Evolutionary conservation across 1,140 invertebrate species (phyloP), one percentile per base, ranked within the genome.

Genomic region (Lycorma delicatula): DNA sequence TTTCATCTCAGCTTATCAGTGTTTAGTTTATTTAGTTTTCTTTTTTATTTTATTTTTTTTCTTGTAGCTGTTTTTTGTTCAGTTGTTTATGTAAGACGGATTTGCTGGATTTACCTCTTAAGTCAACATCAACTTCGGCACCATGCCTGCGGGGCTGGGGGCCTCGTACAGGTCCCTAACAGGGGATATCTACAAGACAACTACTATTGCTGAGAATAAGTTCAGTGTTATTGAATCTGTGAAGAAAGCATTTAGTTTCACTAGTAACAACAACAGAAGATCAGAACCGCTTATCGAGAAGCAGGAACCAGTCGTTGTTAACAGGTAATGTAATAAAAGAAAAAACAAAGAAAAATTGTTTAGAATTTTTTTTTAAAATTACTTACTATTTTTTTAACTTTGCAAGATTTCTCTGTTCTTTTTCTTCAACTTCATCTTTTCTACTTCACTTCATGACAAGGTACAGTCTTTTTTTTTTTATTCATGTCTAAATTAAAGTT

Each of bases 151-250:
- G 68, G 77, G 78, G 73, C 74, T 77, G 66, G 77, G 78, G 64
- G 75, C 78, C 67, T 80, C 80, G 66, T 83, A 83, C 74, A 77
- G 77, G 67, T 81, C 80, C 62, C 74, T 83, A 67, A 73, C 75
- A 52, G 77, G 77, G 66, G 78, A 79, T 71, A 77, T 81, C 70
- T 82, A 83, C 74, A 79, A 79, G 67, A 77, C 77, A 63, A 83
- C 81, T 20, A 82, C 80, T 31, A 75, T 81, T 64, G 72, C 75
- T 51, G 79, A 79, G 60, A 73, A 74, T 59, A 76, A 73, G 26
- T 73, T 76, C 60, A 76, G 71, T 54, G 70, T 83, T 29, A 66
- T 83, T 59, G 79, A 82, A 59, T 78, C 75, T 55, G 71, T 83
- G 49, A 83, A 81, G 74, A 81, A 79, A 70, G 80, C 77, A 41